These are phyloP conservation scores for Peucedramus taeniatus DNA, from an alignment of 2,113 vertebrate species.

Conservation along the genomic window DNA sequence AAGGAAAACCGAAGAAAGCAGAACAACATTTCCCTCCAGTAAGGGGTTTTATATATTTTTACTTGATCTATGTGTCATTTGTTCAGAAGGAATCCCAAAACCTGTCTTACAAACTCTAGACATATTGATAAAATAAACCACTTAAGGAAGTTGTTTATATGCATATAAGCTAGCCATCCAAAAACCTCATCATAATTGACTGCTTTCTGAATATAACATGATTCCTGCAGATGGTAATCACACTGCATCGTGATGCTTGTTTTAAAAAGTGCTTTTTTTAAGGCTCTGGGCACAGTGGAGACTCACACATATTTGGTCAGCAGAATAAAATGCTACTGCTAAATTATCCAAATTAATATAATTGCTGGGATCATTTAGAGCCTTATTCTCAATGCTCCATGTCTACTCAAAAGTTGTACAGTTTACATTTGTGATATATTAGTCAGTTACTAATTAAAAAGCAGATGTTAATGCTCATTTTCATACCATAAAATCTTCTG, in stretches of 20 bases:
- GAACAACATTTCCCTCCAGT: background rate
- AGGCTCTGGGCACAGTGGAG: background rate
- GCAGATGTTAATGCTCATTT: background rate
- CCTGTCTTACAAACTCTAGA: background rate
- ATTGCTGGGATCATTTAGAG: background rate
- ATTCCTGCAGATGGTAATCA: background rate
- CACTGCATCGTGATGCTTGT: background rate
- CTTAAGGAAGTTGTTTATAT: background rate
- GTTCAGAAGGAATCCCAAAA: background rate
- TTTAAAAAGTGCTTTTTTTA: background rate
- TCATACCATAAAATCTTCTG: background rate
- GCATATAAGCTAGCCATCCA: background rate
- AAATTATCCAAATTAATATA: background rate
- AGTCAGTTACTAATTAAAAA: background rate
- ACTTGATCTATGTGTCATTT: background rate
- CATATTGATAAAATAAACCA: background rate
- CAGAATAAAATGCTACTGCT: background rate
- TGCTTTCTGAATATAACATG: background rate
- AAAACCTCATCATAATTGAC: background rate
- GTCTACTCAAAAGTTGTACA: background rate
- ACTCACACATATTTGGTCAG: background rate
- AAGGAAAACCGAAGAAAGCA: background rate
- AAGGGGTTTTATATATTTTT: background rate
- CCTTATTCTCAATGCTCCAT: background rate
- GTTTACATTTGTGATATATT: background rate